Base-by-base conservation (phyloP, 2,797 vertebrate genomes). In the Australoheros facetus region DNA sequence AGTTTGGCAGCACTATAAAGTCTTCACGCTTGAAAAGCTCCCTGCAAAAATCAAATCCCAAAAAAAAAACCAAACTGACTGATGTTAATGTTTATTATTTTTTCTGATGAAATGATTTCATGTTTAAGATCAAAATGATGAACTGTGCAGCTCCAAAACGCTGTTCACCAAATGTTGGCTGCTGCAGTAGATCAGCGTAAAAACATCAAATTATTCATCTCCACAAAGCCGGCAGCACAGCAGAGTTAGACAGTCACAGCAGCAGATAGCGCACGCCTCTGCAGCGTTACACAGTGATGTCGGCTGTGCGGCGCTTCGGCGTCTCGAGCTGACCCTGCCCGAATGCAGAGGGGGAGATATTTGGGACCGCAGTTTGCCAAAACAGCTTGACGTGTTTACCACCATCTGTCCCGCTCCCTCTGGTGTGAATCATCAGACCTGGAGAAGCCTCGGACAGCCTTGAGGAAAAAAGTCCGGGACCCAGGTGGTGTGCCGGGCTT, bases 371-470 rank as follows among this genome's bases (percentile, higher is more conserved):
- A 23, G 84, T 78, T 85, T 78, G 75, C 26, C 32, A 78, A 89
- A 37, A 82, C 88, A 90, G 87, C 84, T 89, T 90, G 89, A 87
- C 73, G 77, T 85, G 89, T 91, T 92, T 88, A 79, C 75, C 77
- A 71, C 89, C 93, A 92, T 91, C 93, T 95, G 92, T 85, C 86
- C 75, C n/a, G 0, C 60, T 73, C 77, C 39, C 84, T 85, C 78
- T 73, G 77, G 73, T 84, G 71, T 80, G 75, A 88, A 83, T 87
- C 75, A 89, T 45, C 85, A 86, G 81, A 86, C 77, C 87, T 85
- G 86, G 79, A 92, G 82, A 74, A 87, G 80, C 71, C 74, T 76
- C 77, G 79, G 77, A 82, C 77, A 8, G 56, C 4, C 26, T 55
- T 57, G 57, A 74, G 82, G 59, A 77, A 82, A 75, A 71, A 26